These are phyloP conservation scores for Microtus ochrogaster DNA, from an alignment of 2,113 vertebrate genomes.

Conservation along the genomic window DNA sequence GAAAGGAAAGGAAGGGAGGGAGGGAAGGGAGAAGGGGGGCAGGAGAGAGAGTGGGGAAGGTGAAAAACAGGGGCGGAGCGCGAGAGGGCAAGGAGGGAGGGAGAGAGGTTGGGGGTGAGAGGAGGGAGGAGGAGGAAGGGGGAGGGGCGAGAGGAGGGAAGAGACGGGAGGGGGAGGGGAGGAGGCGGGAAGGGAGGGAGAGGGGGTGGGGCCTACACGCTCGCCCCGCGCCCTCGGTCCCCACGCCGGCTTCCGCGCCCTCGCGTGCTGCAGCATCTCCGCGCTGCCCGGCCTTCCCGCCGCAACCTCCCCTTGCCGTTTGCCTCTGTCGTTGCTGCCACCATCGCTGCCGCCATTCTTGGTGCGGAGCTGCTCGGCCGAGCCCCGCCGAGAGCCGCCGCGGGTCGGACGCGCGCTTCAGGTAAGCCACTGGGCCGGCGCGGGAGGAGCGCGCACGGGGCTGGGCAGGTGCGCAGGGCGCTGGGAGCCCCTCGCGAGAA, in stretches of 20 bases:
- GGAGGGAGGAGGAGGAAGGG: not conserved
- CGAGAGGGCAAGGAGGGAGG: not conserved
- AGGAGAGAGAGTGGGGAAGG: no score
- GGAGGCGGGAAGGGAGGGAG: not conserved
- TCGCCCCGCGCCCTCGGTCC: conserved; percentile 26
- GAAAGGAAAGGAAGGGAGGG: no score
- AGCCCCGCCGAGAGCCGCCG: not conserved
- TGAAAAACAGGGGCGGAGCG: no score
- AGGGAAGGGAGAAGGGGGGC: no score
- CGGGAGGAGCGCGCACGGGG: not conserved
- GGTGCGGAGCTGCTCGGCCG: conserved; percentile 9
- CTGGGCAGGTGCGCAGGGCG: conserved; percentile 62
- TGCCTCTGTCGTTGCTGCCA: not conserved
- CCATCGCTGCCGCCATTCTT: conserved; percentile 53
- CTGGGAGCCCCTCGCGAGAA: not conserved
- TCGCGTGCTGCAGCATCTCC: conserved; percentile 61
- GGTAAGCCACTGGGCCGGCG: conserved; percentile 60
- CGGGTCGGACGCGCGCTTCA: conserved; percentile 56
- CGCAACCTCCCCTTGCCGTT: not conserved
- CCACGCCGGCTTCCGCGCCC: conserved; percentile 53
- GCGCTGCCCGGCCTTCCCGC: not conserved
- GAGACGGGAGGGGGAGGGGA: not conserved
- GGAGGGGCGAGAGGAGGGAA: not conserved
- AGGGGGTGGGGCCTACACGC: conserved; percentile 50
- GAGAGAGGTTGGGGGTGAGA: not conserved